Evolutionary conservation across 2,113 vertebrate species (phyloP).

Genomic region (Pelodiscus sinensis): DNA sequence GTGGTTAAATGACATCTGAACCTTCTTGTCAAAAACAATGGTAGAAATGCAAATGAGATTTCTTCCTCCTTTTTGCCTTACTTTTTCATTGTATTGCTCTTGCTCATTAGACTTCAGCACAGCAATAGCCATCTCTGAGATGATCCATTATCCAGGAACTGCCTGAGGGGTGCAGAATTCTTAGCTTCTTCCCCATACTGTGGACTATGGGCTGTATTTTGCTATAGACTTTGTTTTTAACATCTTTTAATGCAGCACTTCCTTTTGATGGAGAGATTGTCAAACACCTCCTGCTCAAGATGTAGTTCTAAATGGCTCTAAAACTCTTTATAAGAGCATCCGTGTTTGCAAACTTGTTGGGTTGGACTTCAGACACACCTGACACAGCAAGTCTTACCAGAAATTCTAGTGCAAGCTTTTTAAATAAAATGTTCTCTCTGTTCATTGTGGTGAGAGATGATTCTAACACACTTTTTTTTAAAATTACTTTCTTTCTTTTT

Average conservation of each 20-base stretch:
- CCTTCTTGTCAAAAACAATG: not conserved
- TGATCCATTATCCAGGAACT: not conserved
- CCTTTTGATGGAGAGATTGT: not conserved
- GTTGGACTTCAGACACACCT: not conserved
- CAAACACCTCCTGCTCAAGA: not conserved
- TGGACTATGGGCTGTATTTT: not conserved
- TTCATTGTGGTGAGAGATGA: not conserved
- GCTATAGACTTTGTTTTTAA: fast-evolving
- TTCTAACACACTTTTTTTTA: not conserved
- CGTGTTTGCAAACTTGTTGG: not conserved
- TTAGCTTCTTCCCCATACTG: not conserved
- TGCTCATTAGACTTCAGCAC: not conserved
- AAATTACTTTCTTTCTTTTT: not conserved
- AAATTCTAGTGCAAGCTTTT: not conserved
- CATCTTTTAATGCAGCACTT: not conserved
- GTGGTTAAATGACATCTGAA: not conserved
- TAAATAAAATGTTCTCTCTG: fast-evolving
- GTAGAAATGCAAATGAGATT: not conserved
- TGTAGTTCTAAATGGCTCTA: not conserved
- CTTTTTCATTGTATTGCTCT: not conserved
- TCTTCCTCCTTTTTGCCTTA: not conserved
- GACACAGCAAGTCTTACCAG: not conserved
- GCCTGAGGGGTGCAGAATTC: not conserved
- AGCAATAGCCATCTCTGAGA: not conserved
- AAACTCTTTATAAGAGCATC: not conserved